These are phyloP conservation scores for Sclerurus mexicanus DNA, from an alignment of 2,113 vertebrate genomes.

Conservation along the genomic window DNA sequence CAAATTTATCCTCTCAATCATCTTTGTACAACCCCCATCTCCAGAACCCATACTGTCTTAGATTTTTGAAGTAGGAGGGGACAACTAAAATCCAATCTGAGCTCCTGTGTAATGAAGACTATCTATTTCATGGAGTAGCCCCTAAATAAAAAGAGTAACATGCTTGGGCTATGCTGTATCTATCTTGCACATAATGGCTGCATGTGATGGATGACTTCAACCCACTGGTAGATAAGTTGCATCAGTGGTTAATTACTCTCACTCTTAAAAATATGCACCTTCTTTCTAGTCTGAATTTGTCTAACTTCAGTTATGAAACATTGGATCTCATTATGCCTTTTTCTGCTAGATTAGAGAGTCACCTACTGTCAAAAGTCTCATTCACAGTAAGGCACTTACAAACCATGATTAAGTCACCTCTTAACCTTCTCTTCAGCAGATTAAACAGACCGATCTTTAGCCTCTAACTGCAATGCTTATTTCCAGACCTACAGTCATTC, in stretches of 20 bases:
- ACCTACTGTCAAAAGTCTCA: background rate
- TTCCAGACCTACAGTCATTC: background rate
- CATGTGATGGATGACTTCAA: background rate
- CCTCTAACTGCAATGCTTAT: background rate
- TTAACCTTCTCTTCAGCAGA: constrained; percentile 33
- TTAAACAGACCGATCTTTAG: background rate
- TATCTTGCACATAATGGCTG: background rate
- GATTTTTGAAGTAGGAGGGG: background rate
- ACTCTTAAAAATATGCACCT: background rate
- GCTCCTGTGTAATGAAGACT: background rate
- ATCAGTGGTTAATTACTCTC: background rate
- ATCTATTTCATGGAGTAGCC: background rate
- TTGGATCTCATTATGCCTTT: background rate
- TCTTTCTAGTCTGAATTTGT: constrained; percentile 2
- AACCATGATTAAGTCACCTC: background rate
- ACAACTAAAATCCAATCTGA: background rate
- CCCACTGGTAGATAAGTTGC: background rate
- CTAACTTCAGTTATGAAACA: background rate
- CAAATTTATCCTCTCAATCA: background rate
- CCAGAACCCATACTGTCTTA: background rate
- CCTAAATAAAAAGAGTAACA: background rate
- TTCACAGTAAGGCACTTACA: background rate
- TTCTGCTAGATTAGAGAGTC: constrained; percentile 32
- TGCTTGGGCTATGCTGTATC: background rate
- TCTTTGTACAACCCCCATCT: background rate